Percentiles rank a stretch among this genome's conserved stretches.
These are phyloP conservation scores for Tenthredo amoena DNA, from an alignment of 2,888 invertebrate genomes.

Conservation along the genomic window DNA sequence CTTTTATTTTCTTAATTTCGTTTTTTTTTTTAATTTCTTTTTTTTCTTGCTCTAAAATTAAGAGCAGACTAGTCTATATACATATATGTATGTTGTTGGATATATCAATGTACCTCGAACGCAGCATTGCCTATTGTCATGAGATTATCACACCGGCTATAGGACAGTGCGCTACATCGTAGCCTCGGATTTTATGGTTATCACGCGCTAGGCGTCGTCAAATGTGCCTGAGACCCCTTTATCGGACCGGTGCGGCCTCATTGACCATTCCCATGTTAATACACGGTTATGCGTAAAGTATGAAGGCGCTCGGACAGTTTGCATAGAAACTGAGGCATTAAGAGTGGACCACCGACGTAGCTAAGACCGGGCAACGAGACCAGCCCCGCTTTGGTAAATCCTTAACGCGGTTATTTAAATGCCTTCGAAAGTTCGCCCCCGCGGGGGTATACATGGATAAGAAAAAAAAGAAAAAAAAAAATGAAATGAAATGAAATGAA, in stretches of 20 bases:
- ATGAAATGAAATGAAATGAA: neutral
- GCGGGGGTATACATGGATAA: neutral
- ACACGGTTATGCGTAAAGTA: constrained; percentile 76
- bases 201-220: constrained; percentile 49
- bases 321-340: constrained; percentile 77
- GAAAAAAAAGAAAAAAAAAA: neutral
- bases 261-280: constrained; percentile 75
- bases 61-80: neutral
- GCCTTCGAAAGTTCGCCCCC: neutral
- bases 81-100: too few relatives aligned
- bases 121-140: neutral
- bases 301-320: constrained; percentile 76
- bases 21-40: too few relatives aligned
- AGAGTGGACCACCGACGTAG: constrained; percentile 75
- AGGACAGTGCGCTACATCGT: neutral
- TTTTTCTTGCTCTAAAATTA: neutral
- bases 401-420: neutral
- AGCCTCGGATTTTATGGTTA: constrained; percentile 47
- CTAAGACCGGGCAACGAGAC: neutral
- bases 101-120: neutral
- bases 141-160: neutral
- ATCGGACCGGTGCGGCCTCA: constrained; percentile 63
- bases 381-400: neutral
- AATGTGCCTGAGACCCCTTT: constrained; percentile 53
- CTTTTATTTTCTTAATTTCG: neutral